Base-by-base conservation (phyloP, 2,797 vertebrate species). In the Platyrinchus mystaceus region DNA sequence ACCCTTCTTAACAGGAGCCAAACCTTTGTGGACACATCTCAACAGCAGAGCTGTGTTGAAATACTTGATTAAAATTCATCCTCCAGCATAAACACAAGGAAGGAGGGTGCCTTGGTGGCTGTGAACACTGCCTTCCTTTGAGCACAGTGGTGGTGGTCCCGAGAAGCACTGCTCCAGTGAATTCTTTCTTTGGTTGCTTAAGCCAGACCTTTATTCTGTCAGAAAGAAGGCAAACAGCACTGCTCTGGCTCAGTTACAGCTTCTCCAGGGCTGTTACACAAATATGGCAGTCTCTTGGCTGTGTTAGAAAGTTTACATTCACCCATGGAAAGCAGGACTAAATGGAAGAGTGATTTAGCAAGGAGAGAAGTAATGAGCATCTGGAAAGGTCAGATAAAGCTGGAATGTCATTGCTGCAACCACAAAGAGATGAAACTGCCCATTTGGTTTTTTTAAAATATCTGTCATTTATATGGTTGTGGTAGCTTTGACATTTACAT, bases 271-370 rank as follows among this genome's bases (percentile, higher is more conserved):
- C 93, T 95, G 91, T 96, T 97, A 94, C 88, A 96, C 95, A 97
- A 97, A 97, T 97, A 97, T 84, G 94, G 96, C 96, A 62, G 82
- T 96, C 95, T 96, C 94, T 95, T 76, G 75, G 55, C 87, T 81
- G 79, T 96, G 26, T 90, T 94, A 95, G 96, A 97, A 97, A 97
- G 97, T 97, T 97, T 97, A 96, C 87, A 85, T 66, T 91, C 30
- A 30, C 32, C 80, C 62, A 7, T 53, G 56, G 58, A 90, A 91
- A 84, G 78, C 64, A 46, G 39, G 66, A 39, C 43, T 86, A 7
- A 20, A 6, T 81, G 66, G 73, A 90, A 84, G 90, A 78, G 77
- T 68, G 62, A 89, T 92, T 86, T 79, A 94, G 83, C 32, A 62
- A 80, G 36, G 37, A 56, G 56, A 82, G 73, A 90, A 89, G 22